Base-by-base conservation (phyloP, 1,140 invertebrate genomes). In the Himalopsyche phryganea region DNA sequence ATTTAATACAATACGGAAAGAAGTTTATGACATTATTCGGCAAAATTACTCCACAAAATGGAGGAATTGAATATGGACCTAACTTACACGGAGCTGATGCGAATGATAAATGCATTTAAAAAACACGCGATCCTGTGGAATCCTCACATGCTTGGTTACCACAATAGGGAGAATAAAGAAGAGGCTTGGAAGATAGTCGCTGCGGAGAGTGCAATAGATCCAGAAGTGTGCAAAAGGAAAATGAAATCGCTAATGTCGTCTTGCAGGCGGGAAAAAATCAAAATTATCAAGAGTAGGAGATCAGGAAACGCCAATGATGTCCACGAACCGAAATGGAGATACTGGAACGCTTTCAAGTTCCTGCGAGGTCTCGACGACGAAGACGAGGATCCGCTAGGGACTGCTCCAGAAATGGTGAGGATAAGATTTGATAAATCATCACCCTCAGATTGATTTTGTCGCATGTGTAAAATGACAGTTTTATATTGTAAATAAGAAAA, bases 331-430 rank as follows among this genome's bases (percentile, higher is more conserved):
- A 57, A 56, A 20, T 64, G 61, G 61, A 56, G 49, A 40, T 64
- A 57, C 20, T 64, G 61, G 61, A 64, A 64, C 45, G 52, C 52
- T 10, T 60, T 64, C 32, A 64, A 64, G 44, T 64, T 64, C 49
- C 18, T 60, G 36, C 23, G 61, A 28, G 61, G 61, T 6, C 19
- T 64, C 4, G 48, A 50, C 10, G 61, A 64, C 38, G 57, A 57
- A 14, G 61, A 64, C 11, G 58, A 64, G 19, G 61, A 64, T 32
- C 61, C 61, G 5, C 40, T 64, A 7, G 61, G 57, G n/a, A 58
- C 42, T 13, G 58, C 53, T 11, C 53, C 61, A n/a, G 57, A 64
- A 28, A 38, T 60, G 53, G 61, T 56, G 11, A 48, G 46, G 7
- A 28, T 28, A n/a, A n/a, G n/a, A n/a, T n/a, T n/a, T n/a, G n/a